These are phyloP conservation scores for Rhegmatorhina hoffmannsi DNA, from an alignment of 2,113 vertebrate species.

Conservation along the genomic window DNA sequence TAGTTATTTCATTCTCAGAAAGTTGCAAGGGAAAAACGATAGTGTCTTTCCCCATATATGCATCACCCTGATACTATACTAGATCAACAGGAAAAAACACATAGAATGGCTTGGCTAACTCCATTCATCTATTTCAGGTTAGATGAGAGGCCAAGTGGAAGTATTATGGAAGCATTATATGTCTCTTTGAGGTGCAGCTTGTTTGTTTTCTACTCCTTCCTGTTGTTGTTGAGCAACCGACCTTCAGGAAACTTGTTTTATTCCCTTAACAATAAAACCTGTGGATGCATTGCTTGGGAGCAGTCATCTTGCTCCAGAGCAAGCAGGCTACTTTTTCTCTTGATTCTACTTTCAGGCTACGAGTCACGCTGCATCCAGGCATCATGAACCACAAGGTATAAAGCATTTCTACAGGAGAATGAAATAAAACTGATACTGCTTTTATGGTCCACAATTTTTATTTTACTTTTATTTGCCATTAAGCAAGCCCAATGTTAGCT, in stretches of 20 bases:
- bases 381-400: neutral
- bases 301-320: neutral
- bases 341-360: neutral
- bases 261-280: neutral
- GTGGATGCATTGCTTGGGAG: neutral
- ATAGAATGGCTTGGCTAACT: neutral
- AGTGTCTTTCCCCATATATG: neutral
- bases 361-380: rapidly evolving
- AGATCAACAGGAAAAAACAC: neutral
- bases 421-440: neutral
- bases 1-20: neutral
- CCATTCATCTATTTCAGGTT: neutral
- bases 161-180: rapidly evolving
- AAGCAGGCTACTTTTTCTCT: neutral
- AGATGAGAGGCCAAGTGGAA: neutral
- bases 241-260: neutral
- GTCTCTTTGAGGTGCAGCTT: neutral
- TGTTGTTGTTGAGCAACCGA: neutral
- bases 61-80: neutral
- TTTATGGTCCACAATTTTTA: neutral
- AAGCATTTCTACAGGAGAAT: neutral
- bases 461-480: neutral
- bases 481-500: neutral
- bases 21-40: neutral
- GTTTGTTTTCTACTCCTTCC: neutral